These are phyloP conservation scores for Pterostichus niger DNA, from an alignment of 2,888 invertebrate genomes.

Conservation along the genomic window DNA sequence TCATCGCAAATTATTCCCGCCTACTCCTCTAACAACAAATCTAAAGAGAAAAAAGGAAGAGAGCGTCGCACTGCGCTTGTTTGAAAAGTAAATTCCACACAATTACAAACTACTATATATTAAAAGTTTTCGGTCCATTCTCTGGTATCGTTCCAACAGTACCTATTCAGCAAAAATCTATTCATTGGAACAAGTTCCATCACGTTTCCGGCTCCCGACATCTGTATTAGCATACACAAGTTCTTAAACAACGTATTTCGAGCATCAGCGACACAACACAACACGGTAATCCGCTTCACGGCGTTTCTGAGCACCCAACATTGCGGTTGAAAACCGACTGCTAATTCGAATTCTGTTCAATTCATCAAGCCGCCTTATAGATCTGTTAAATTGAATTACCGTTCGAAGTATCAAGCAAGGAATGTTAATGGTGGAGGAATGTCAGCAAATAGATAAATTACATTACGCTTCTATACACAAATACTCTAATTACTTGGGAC, in stretches of 20 bases:
- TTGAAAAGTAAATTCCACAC: too few relatives aligned
- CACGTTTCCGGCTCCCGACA: too few relatives aligned
- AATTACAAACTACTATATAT: too few relatives aligned
- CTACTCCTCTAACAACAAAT: too few relatives aligned
- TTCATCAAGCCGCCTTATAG: constrained; percentile 59
- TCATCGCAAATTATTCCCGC: too few relatives aligned
- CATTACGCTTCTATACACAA: constrained; percentile 60
- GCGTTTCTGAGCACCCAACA: constrained; percentile 2
- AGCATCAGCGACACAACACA: neutral
- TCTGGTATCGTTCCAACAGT: too few relatives aligned
- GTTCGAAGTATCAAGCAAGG: constrained; percentile 57
- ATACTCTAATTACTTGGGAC: constrained; percentile 50
- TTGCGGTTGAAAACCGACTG: constrained; percentile 43
- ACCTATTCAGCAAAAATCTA: too few relatives aligned
- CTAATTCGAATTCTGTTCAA: constrained; percentile 58
- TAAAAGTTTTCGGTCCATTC: too few relatives aligned
- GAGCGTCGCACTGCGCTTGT: too few relatives aligned
- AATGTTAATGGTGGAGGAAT: constrained; percentile 57
- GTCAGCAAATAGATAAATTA: constrained; percentile 62
- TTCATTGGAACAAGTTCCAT: too few relatives aligned
- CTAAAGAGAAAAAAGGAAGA: too few relatives aligned
- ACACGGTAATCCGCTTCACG: constrained; percentile 5
- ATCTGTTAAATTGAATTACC: constrained; percentile 60
- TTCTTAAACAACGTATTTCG: neutral
- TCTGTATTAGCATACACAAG: constrained; percentile 17